Conservation (phyloP, 2,888 invertebrate genomes). For the Cephonodes hylas region DNA sequence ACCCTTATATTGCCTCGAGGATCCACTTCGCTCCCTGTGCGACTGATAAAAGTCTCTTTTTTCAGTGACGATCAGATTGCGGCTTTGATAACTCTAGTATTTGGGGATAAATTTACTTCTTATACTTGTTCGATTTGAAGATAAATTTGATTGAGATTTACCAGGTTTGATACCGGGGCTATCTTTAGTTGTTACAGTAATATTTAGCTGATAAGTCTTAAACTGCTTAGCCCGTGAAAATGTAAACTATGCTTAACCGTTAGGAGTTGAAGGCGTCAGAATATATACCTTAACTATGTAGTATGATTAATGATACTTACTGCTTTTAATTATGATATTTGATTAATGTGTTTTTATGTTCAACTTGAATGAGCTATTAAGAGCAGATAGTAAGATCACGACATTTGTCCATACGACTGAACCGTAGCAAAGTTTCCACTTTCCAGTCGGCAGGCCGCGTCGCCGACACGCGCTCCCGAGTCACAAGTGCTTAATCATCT, state of each 20-base stretch:
- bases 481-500: neutral
- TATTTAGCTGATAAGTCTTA: too few species aligned
- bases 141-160: too few species aligned
- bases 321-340: too few species aligned
- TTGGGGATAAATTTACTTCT: neutral
- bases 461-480: constrained; percentile 17
- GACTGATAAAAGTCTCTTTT: constrained; percentile 7
- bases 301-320: too few species aligned
- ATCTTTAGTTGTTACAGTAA: too few species aligned
- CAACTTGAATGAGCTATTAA: neutral
- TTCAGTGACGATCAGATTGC: constrained; percentile 5
- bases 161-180: too few species aligned
- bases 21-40: neutral
- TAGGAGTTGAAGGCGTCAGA: too few species aligned
- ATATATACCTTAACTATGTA: too few species aligned
- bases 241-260: too few species aligned
- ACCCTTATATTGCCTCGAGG: neutral
- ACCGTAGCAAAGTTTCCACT: constrained; percentile 3
- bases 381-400: neutral
- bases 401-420: neutral
- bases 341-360: neutral
- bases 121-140: too few species aligned
- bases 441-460: constrained; percentile 14
- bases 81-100: constrained; percentile 1
- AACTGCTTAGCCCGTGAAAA: too few species aligned